Conservation (phyloP, 2,113 vertebrate species). For the Aleadryas rufinucha region DNA sequence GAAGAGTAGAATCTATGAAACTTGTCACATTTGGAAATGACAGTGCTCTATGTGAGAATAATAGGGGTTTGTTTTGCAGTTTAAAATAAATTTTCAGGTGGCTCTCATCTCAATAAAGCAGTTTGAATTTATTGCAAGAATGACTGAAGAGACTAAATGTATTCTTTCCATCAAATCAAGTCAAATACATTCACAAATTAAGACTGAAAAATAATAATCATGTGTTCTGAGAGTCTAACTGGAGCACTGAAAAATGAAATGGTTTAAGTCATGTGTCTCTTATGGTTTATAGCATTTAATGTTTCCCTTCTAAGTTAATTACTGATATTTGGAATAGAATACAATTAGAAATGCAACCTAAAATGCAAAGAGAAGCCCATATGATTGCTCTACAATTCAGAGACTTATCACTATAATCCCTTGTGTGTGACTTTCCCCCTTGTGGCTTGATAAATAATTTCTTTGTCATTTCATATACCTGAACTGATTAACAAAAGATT, state of each 20-base stretch:
- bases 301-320: constrained; percentile 26
- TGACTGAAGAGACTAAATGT: neutral
- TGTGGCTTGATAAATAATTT: constrained; percentile 54
- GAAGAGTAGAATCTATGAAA: neutral
- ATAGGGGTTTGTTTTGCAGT: neutral
- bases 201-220: neutral
- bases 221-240: neutral
- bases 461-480: constrained; percentile 45
- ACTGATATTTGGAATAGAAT: neutral
- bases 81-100: neutral
- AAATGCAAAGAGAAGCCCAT: neutral
- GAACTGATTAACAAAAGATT: constrained; percentile 48
- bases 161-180: neutral
- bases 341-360: neutral
- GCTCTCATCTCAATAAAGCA: neutral
- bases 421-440: neutral
- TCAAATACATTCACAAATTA: neutral
- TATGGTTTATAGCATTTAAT: neutral
- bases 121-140: neutral
- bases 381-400: constrained; percentile 6
- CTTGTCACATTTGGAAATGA: neutral
- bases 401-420: neutral
- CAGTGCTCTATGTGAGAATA: neutral
- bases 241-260: neutral
- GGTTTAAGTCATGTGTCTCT: neutral